phyloP scores from a whole-genome alignment of 1,140 invertebrate genomes.

The Yoshiicerus persimilis region DNA sequence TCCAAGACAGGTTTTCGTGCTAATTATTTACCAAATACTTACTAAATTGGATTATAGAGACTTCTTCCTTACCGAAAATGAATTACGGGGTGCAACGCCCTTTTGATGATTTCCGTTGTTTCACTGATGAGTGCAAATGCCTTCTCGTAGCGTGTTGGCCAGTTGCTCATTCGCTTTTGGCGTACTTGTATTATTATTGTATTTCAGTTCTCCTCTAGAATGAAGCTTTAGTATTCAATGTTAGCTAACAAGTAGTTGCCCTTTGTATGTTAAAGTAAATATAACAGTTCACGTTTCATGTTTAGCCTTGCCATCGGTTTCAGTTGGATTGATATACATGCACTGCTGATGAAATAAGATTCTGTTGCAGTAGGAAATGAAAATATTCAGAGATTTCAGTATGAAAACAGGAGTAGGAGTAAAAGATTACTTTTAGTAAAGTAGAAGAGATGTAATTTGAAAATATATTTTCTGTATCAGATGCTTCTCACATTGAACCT shows the following conservation, averaged over 20 bases:
- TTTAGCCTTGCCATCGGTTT: not conserved
- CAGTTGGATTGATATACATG: not conserved
- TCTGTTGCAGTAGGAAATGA: constrained; percentile 7
- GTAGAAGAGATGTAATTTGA: not conserved
- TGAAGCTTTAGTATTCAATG: not conserved
- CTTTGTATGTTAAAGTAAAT: not conserved
- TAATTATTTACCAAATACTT: not conserved
- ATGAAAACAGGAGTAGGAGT: not conserved
- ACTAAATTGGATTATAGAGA: not conserved
- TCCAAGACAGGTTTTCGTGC: not conserved
- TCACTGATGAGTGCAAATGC: not conserved
- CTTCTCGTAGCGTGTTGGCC: not conserved
- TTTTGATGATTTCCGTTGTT: constrained; percentile 1
- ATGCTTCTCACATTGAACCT: not conserved
- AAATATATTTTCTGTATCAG: not conserved
- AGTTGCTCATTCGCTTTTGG: not conserved
- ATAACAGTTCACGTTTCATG: not conserved
- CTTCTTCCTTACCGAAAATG: constrained; percentile 13
- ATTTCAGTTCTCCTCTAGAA: not conserved
- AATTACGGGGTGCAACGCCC: not conserved
- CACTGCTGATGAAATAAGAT: not conserved
- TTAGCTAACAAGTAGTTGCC: not conserved
- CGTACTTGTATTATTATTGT: not conserved
- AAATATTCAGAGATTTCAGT: not conserved
- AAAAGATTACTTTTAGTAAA: not conserved